A percentile compares a stretch with the other conserved stretches of the same genome.
phyloP scores from a whole-genome alignment of 2,113 vertebrate species.

The Bungarus multicinctus region DNA sequence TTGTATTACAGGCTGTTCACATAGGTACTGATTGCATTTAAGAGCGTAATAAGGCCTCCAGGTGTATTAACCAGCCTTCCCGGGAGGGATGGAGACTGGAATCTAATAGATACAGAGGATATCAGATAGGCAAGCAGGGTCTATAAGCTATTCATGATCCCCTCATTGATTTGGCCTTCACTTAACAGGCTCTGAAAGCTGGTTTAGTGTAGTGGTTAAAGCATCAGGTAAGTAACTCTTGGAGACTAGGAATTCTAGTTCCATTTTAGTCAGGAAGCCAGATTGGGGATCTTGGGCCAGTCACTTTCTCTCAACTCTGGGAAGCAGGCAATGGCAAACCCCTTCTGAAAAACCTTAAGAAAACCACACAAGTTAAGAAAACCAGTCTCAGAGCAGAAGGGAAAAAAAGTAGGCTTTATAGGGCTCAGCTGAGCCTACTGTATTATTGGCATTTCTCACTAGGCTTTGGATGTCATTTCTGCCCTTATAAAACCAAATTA shows the following conservation, averaged over 20 bases:
- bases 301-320: neutral
- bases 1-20: neutral
- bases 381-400: neutral
- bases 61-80: neutral
- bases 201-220: neutral
- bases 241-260: neutral
- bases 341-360: neutral
- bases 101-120: neutral
- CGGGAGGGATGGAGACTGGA: neutral
- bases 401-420: neutral
- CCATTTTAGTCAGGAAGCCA: neutral
- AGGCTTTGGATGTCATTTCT: neutral
- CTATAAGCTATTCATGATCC: neutral
- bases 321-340: neutral
- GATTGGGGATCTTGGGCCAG: neutral
- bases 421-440: neutral
- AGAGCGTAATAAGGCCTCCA: neutral
- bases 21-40: neutral
- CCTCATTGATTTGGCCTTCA: neutral
- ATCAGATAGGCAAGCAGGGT: neutral
- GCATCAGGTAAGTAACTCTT: neutral
- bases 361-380: neutral
- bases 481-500: neutral
- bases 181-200: neutral
- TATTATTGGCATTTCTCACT: neutral